These are phyloP conservation scores for Dusona sp. DNA, from an alignment of 2,888 invertebrate genomes.

Conservation along the genomic window DNA sequence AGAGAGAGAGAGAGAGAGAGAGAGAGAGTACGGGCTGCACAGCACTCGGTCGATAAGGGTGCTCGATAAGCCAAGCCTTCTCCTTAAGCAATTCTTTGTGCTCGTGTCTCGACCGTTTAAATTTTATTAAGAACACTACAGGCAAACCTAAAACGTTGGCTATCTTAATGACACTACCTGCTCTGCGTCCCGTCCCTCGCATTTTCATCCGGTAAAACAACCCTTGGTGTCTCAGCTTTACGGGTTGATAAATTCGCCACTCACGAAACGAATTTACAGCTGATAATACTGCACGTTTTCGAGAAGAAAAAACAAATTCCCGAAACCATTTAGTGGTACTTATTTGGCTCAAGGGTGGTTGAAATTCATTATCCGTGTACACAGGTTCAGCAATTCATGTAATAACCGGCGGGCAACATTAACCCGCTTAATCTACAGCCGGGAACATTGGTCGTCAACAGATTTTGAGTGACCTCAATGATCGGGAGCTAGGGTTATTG, in stretches of 20 bases:
- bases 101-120: constrained; percentile 71
- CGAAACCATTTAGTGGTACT: neutral
- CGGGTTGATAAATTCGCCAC: constrained; percentile 20
- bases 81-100: constrained; percentile 40
- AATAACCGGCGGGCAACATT: constrained; percentile 4
- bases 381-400: neutral
- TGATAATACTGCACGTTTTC: constrained; percentile 38
- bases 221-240: constrained; percentile 60
- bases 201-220: constrained; percentile 27
- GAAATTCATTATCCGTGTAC: neutral
- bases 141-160: constrained; percentile 70
- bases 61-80: constrained; percentile 36
- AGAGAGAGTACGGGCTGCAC: constrained; percentile 34
- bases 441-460: constrained; percentile 66
- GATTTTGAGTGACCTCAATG: constrained; percentile 70
- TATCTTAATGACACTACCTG: constrained; percentile 71
- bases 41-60: constrained; percentile 68
- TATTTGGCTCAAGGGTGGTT: neutral
- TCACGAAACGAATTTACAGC: constrained; percentile 40
- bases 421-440: neutral
- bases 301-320: neutral
- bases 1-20: neutral
- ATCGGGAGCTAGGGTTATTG: constrained; percentile 29
- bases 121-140: constrained; percentile 74
- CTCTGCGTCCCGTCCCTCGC: neutral